Evolutionary conservation across 2,888 invertebrate species (phyloP), one percentile per base, ranked within the genome.

Genomic region (Hirtodrosophila histrioides): DNA sequence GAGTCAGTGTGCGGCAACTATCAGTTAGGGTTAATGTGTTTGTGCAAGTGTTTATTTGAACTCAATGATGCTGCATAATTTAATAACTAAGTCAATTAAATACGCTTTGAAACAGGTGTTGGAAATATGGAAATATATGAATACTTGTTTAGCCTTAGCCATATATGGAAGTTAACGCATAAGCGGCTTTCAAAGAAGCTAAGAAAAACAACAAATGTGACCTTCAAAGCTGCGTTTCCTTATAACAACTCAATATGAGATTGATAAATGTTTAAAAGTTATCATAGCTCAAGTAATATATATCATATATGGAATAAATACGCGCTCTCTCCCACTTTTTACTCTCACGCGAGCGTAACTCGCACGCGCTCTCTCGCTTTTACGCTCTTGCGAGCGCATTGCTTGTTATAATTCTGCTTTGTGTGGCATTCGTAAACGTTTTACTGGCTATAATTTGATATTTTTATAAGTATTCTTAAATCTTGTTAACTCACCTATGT

Each of bases 11-110:
- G 8, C 8, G 10, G 29, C 9, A 51, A 11, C 36, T 37, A 37
- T 65, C 37, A 43, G 36, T 23, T 50, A 31, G 36, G 5, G 31
- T 27, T 65, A 2, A 17, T n/a, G 9, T 50, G 10, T 65, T 49
- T 35, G 8, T 35, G 27, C 27, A 27, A 10, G 36, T 36, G 36
- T n/a, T 11, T 36, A 36, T 11, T 36, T 36, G 3, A 11, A 36
- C 27, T 17, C 67, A 64, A 55, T 64, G 56, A 67, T 54, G 56
- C 68, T 35, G 68, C 67, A 67, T 46, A 46, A 46, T 67, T 27
- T 17, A 46, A 31, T 41, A 54, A 66, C 23, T 40, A 45, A 67
- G 31, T 29, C 36, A 51, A 58, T 55, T 67, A 48, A 64, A 23
- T 67, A 40, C 8, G 55, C 46, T 40, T 9, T 23, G 9, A 8